Evolutionary conservation across 2,113 vertebrate genomes (phyloP), one percentile per base, ranked within the genome.

Genomic region (Equus quagga): DNA sequence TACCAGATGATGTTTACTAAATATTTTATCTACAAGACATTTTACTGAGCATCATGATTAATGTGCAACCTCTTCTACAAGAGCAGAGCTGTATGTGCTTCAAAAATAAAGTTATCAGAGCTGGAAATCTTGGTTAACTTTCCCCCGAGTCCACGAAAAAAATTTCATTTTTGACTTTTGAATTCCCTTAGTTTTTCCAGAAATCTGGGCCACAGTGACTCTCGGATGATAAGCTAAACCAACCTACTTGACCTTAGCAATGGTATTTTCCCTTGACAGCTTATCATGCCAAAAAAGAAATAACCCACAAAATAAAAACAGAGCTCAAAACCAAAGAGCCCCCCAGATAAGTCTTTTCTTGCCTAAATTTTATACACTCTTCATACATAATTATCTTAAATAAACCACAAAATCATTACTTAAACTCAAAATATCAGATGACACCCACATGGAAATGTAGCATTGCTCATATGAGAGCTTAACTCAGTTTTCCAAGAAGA

Each of bases 401-500:
- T n/a, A 91, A 78, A 69, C 58, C n/a, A 94, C 24, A 90, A 70
- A 88, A 87, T 83, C 4, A 28, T 54, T 93, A 78, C 44, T 72
- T 83, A 79, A 81, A 80, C 19, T 82, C 17, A 87, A 83, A n/a
- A 58, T 60, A 86, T 60, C 51, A 95, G 64, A 95, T 33, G 91
- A 76, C 1, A 75, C 24, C 33, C 23, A 62, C 7, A 0, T n/a
- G 19, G 49, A 44, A 60, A 72, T 44, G 21, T 33, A 65, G 58
- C 13, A 89, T 14, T 87, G 5, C 15, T 70, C 70, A 72, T 44
- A 54, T 15, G 70, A 62, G 44, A 54, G 51, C 13, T n/a, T 94
- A 72, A 94, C 24, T 82, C 15, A 64, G 80, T 93, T 87, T 97
- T 49, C 75, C 23, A 95, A 75, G 23, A 93, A 62, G 15, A 33